Conservation (phyloP, 2,113 vertebrate species). For the Tor tambroides region DNA sequence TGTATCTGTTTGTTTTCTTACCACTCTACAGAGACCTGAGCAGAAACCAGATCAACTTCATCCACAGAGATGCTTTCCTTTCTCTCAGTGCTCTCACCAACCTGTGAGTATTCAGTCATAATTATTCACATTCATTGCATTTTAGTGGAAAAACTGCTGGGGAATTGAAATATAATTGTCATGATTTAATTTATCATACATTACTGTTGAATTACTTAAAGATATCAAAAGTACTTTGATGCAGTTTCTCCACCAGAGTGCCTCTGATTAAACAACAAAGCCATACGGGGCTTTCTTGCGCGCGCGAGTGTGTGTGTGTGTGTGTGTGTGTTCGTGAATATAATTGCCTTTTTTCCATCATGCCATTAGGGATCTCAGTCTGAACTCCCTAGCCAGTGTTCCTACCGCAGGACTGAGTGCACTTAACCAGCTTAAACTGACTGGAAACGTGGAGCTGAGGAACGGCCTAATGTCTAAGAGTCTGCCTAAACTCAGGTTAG, state of each 20-base stretch:
- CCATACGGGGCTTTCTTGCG: neutral
- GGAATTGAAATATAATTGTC: neutral
- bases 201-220: neutral
- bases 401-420: constrained; percentile 83
- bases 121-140: neutral
- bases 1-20: constrained; percentile 37
- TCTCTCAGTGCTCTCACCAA: constrained; percentile 84
- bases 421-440: constrained; percentile 91
- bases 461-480: constrained; percentile 84
- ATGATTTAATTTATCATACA: neutral
- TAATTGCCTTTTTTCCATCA: constrained; percentile 51
- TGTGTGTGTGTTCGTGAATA: constrained; percentile 1
- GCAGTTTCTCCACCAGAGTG: neutral
- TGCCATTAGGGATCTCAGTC: constrained; percentile 85
- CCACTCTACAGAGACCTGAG: constrained; percentile 88
- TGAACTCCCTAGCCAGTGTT: constrained; percentile 84
- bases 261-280: constrained; percentile 18
- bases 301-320: neutral
- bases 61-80: constrained; percentile 88
- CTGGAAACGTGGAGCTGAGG: constrained; percentile 88
- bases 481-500: constrained; percentile 89
- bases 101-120: constrained; percentile 83
- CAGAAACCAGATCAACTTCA: constrained; percentile 85
- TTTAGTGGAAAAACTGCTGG: constrained; percentile 1
- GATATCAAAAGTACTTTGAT: neutral